phyloP scores from a whole-genome alignment of 1,140 invertebrate genomes.

The Drosophila sproati region DNA sequence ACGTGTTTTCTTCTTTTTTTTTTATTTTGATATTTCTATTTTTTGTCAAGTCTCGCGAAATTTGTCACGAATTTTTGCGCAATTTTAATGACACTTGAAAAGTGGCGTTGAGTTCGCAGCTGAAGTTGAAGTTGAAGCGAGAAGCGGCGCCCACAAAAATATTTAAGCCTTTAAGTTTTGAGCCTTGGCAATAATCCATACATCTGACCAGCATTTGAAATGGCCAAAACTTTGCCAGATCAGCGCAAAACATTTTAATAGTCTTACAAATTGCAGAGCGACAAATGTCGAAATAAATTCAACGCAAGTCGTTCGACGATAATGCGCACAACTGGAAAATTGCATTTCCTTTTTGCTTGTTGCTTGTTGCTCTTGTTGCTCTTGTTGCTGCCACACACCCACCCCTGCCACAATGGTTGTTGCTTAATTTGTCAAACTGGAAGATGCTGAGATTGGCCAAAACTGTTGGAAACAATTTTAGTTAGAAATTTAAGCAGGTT shows the following conservation, averaged over 20 bases:
- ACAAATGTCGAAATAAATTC: slow-evolving; percentile 51
- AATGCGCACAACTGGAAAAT: slow-evolving; percentile 67
- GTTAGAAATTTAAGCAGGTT: not conserved
- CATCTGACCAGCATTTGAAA: slow-evolving; percentile 2
- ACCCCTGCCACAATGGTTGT: not conserved
- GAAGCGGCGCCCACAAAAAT: not conserved
- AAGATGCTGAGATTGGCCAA: slow-evolving; percentile 9
- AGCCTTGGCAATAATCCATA: slow-evolving; percentile 1
- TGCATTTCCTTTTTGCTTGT: slow-evolving; percentile 60
- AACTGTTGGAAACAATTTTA: slow-evolving; percentile 14
- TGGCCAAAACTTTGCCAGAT: slow-evolving; percentile 40
- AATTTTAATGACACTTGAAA: slow-evolving; percentile 44
- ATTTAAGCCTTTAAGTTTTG: not conserved
- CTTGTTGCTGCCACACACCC: too few relatives aligned
- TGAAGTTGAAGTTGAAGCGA: not conserved
- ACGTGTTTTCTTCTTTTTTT: slow-evolving; percentile 1
- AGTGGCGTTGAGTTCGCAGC: slow-evolving; percentile 15
- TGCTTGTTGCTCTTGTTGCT: not conserved
- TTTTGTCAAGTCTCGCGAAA: slow-evolving; percentile 19
- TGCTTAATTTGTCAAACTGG: slow-evolving; percentile 27
- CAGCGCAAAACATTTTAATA: slow-evolving; percentile 62
- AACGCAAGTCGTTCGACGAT: slow-evolving; percentile 25
- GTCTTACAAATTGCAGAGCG: slow-evolving; percentile 40
- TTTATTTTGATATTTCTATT: not conserved
- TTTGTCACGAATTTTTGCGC: slow-evolving; percentile 48